Conservation (phyloP, 2,797 vertebrate species). For the Mareca strepera region DNA sequence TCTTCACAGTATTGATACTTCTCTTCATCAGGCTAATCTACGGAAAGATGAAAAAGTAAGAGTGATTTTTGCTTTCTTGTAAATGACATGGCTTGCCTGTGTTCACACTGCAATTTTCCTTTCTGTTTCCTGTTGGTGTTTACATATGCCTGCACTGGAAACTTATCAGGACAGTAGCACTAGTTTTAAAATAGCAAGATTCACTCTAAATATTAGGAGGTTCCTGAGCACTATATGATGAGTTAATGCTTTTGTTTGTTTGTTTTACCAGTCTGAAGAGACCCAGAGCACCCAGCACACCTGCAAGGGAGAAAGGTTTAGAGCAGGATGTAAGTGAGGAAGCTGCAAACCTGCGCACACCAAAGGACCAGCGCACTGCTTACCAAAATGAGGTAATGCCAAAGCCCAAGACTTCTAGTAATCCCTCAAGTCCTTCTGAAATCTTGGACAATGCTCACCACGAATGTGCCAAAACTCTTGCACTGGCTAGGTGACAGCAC, state of each 20-base stretch:
- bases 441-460: neutral
- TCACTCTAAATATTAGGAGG: neutral
- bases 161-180: neutral
- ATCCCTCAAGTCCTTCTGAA: neutral
- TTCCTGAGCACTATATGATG: neutral
- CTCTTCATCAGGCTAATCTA: neutral
- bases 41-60: neutral
- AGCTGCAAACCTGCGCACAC: accelerated
- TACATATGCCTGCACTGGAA: neutral
- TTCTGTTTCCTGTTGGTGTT: neutral
- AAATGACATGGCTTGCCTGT: neutral
- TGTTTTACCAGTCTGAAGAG: neutral
- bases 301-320: neutral
- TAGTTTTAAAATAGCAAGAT: neutral
- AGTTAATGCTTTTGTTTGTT: neutral
- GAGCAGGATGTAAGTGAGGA: neutral
- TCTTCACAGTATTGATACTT: accelerated
- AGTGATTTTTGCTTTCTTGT: neutral
- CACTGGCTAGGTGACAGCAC: neutral
- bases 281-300: accelerated
- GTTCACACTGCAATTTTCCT: neutral
- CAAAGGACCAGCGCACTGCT: accelerated
- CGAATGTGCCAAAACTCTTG: neutral
- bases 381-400: neutral
- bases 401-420: neutral